phyloP scores from a whole-genome alignment of 1,140 invertebrate species.

The Thalassaphorura encarpata region DNA sequence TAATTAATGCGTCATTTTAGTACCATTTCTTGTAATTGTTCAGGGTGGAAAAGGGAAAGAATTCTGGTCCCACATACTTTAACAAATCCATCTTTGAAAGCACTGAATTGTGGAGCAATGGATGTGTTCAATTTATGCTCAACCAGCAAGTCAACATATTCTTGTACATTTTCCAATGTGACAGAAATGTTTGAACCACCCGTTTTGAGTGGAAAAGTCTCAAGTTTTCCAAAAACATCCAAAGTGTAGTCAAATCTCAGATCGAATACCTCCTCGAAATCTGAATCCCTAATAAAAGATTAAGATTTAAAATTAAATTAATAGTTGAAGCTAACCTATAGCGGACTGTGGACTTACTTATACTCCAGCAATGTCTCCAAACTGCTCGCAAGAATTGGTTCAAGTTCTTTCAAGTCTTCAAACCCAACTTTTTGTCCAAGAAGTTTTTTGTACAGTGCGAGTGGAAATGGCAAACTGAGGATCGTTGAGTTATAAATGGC shows the following conservation, averaged over 20 bases:
- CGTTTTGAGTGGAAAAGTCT: slow-evolving; percentile 61
- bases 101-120: slow-evolving; percentile 67
- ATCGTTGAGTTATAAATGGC: slow-evolving; percentile 97
- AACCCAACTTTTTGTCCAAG: slow-evolving; percentile 62
- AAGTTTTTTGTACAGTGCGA: slow-evolving; percentile 91
- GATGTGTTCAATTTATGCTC: slow-evolving; percentile 81
- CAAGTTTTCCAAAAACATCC: slow-evolving; percentile 66
- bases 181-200: slow-evolving; percentile 69
- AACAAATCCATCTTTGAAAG: slow-evolving; percentile 81
- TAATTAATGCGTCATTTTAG: no score
- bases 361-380: slow-evolving; percentile 27
- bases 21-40: slow-evolving; percentile 83
- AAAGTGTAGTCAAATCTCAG: slow-evolving; percentile 74
- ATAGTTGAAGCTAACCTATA: no score
- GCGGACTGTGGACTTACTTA: no score
- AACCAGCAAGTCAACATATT: slow-evolving; percentile 85
- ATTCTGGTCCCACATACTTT: slow-evolving; percentile 84
- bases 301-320: no score
- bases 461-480: slow-evolving; percentile 87
- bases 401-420: slow-evolving; percentile 68
- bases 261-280: slow-evolving; percentile 75
- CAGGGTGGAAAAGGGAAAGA: slow-evolving; percentile 79
- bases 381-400: slow-evolving; percentile 50
- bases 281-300: slow-evolving; percentile 45
- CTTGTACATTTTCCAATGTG: slow-evolving; percentile 72